phyloP scores from a whole-genome alignment of 2,888 invertebrate species.

The Agrotis exclamationis region DNA sequence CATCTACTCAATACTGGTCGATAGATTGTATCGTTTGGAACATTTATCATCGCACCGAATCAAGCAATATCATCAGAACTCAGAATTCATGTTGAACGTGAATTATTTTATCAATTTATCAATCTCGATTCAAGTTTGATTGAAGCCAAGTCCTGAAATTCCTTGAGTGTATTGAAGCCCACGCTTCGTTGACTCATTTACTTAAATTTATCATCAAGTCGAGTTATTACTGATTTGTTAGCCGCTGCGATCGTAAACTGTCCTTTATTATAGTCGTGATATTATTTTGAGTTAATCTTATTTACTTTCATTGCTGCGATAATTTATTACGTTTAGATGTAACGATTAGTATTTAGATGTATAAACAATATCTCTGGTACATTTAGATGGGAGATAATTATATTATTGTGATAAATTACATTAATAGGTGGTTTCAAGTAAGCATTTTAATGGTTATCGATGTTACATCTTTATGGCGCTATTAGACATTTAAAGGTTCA shows the following conservation, averaged over 20 bases:
- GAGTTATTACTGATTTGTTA: slow-evolving; percentile 66
- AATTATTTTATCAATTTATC: slow-evolving; percentile 59
- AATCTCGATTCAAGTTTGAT: slow-evolving; percentile 58
- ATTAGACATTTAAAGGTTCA: slow-evolving; percentile 2
- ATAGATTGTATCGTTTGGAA: slow-evolving; percentile 38
- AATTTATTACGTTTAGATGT: slow-evolving; percentile 61
- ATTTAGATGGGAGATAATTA: slow-evolving; percentile 46
- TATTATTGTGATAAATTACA: slow-evolving; percentile 35
- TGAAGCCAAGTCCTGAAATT: slow-evolving; percentile 51
- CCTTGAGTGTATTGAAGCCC: slow-evolving; percentile 57
- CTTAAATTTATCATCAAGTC: slow-evolving; percentile 67
- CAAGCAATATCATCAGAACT: slow-evolving; percentile 33
- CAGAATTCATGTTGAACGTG: slow-evolving; percentile 27
- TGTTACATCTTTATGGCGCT: slow-evolving; percentile 32
- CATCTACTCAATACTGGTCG: neutral
- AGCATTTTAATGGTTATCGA: slow-evolving; percentile 35
- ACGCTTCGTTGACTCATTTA: slow-evolving; percentile 65
- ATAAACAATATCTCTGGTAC: slow-evolving; percentile 48
- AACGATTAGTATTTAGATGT: slow-evolving; percentile 55
- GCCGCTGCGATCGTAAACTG: slow-evolving; percentile 59
- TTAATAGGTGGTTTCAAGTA: slow-evolving; percentile 27
- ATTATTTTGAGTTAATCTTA: slow-evolving; percentile 68
- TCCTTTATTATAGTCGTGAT: slow-evolving; percentile 63
- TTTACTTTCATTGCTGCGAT: slow-evolving; percentile 63
- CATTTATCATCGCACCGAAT: slow-evolving; percentile 30